Conservation (phyloP, 2,888 invertebrate species). For the Pycnomerus fuliginosus region DNA sequence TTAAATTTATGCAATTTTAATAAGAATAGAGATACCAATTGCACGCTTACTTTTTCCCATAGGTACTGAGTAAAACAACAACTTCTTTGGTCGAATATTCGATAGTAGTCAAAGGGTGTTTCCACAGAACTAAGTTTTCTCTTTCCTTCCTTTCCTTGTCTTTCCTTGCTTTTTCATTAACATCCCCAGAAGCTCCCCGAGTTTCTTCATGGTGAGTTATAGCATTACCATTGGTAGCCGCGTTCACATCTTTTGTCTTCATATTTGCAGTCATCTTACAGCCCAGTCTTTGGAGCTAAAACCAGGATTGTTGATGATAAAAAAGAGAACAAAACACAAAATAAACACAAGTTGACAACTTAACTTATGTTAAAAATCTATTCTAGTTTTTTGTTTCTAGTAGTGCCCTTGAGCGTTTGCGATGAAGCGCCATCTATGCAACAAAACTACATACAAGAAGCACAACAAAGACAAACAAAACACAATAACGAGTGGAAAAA, state of each 20-base stretch:
- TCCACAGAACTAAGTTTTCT: conserved; percentile 74
- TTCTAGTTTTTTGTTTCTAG: no score
- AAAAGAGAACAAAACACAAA: conserved; percentile 2
- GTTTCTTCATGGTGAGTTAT: conserved; percentile 18
- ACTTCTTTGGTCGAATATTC: conserved; percentile 79
- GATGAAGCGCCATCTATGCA: conserved; percentile 1
- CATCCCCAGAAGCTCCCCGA: conserved; percentile 21
- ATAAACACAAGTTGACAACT: background rate
- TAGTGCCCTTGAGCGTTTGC: no score
- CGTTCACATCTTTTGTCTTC: conserved; percentile 36
- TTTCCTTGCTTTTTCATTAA: conserved; percentile 33
- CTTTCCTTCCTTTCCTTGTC: conserved; percentile 61
- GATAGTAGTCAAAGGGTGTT: conserved; percentile 73
- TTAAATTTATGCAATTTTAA: no score
- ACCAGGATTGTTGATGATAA: conserved; percentile 3
- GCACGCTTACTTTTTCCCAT: conserved; percentile 57
- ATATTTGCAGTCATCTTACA: conserved; percentile 61
- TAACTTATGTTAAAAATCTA: background rate
- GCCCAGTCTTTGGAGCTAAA: conserved; percentile 64
- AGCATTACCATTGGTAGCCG: conserved; percentile 36
- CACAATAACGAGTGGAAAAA: no score
- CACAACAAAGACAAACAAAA: no score
- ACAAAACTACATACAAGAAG: conserved; percentile 2
- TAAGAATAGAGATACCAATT: no score
- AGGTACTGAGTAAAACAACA: conserved; percentile 61